Percentiles rank a stretch among this genome's conserved stretches.
These are phyloP conservation scores for Chaenodraco wilsoni DNA, from an alignment of 2,797 vertebrate species.

Conservation along the genomic window DNA sequence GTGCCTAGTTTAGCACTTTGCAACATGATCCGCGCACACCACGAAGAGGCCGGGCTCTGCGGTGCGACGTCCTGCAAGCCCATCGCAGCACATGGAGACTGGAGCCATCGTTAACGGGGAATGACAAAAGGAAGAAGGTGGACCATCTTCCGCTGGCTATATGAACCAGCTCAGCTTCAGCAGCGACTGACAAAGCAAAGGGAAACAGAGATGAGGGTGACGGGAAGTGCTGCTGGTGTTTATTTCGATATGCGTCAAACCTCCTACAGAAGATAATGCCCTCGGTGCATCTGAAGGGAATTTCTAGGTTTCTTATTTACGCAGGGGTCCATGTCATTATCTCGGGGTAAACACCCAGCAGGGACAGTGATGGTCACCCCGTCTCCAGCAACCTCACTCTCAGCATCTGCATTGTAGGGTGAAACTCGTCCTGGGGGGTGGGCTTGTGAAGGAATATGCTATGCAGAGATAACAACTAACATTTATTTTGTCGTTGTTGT, in stretches of 20 bases:
- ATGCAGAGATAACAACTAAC: constrained; percentile 57
- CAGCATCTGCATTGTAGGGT: constrained; percentile 67
- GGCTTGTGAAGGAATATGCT: constrained; percentile 27
- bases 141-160: constrained; percentile 35
- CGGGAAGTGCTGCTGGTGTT: constrained; percentile 39
- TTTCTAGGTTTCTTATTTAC: constrained; percentile 35
- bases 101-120: constrained; percentile 32
- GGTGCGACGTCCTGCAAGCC: constrained; percentile 51
- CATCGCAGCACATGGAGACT: constrained; percentile 54
- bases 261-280: constrained; percentile 67
- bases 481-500: constrained; percentile 26
- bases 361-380: constrained; percentile 62
- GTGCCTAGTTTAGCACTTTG: constrained; percentile 79
- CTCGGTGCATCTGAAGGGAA: constrained; percentile 56
- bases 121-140: constrained; percentile 41
- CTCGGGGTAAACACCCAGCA: constrained; percentile 49
- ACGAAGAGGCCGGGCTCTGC: constrained; percentile 72
- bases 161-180: constrained; percentile 60
- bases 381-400: constrained; percentile 38
- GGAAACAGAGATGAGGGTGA: constrained; percentile 53
- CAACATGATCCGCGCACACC: constrained; percentile 76
- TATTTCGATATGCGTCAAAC: constrained; percentile 76
- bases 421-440: constrained; percentile 48
- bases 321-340: constrained; percentile 43
- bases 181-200: constrained; percentile 56